Percentiles rank a stretch among this genome's conserved stretches.
phyloP scores from a whole-genome alignment of 1,140 invertebrate species.

The Colletes gigas region DNA sequence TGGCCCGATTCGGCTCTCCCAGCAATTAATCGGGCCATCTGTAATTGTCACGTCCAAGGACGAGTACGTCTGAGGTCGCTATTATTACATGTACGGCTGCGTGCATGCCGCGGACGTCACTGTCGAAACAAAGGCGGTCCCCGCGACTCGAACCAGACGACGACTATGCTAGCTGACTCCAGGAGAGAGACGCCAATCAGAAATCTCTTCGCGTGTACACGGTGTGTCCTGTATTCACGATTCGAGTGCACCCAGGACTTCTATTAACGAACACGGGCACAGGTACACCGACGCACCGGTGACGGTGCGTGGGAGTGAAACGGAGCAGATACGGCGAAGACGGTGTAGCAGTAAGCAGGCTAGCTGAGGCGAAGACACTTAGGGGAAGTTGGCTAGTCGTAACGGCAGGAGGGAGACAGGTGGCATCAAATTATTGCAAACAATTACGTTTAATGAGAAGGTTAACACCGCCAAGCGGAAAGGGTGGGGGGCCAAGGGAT shows the following conservation, averaged over 20 bases:
- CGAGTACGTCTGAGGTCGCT: slow-evolving; percentile 16
- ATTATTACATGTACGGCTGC: slow-evolving; percentile 21
- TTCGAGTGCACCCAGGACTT: slow-evolving; percentile 18
- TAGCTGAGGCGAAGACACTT: slow-evolving; percentile 43
- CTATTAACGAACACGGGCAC: neutral
- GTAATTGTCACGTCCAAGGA: slow-evolving; percentile 40
- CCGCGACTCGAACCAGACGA: neutral
- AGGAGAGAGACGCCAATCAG: slow-evolving; percentile 24
- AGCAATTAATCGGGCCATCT: slow-evolving; percentile 28
- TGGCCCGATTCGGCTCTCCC: neutral
- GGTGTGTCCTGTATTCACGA: slow-evolving; percentile 29
- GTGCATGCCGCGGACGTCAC: neutral
- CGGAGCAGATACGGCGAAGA: slow-evolving; percentile 15
- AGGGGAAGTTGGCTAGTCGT: slow-evolving; percentile 55
- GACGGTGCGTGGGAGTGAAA: neutral
- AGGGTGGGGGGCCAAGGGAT: neutral
- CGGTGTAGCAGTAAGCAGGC: slow-evolving; percentile 57
- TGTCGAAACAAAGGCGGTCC: slow-evolving; percentile 23
- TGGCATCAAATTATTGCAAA: slow-evolving; percentile 77
- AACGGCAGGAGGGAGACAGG: slow-evolving; percentile 63
- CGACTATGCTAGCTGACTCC: slow-evolving; percentile 9
- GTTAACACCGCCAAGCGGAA: slow-evolving; percentile 68
- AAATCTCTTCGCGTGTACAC: slow-evolving; percentile 29
- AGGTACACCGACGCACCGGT: neutral
- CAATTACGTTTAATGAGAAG: slow-evolving; percentile 78